Evolutionary conservation across 2,888 invertebrate species (phyloP), one percentile per base, ranked within the genome.

Genomic region (Mongoloraphidia duomilia): DNA sequence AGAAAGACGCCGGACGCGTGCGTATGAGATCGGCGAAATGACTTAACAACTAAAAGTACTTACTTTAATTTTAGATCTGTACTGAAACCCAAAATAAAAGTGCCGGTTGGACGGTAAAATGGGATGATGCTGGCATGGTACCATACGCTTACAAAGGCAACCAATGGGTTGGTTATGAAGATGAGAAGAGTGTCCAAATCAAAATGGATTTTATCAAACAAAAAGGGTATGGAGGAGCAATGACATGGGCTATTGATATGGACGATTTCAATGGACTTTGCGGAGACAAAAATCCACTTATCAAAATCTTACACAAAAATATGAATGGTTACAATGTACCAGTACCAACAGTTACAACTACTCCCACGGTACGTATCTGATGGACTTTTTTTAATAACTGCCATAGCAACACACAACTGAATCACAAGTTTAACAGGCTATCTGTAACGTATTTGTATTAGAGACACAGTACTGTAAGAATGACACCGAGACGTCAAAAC

Each of bases 201-300:
- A 93, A 93, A 71, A 88, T 91, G 87, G 82, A 91, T 62, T 92
- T 79, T 72, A 85, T 92, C 56, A 88, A 84, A 62, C 60, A 76
- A 49, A 86, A 83, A 63, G 88, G 89, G 0, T 86, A 85, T 59
- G 82, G 82, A 0, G 92, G 92, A 0, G 90, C 88, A 1, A 92
- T 92, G 92, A 84, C 80, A 13, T 92, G 92, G 92, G 91, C 92
- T 26, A 82, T 91, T 43, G 88, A 88, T 57, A 89, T 91, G 90
- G 92, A 93, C 51, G 92, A 92, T 64, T 92, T 90, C 63, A 75
- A 76, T 50, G 90, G 89, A 0, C 63, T 87, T 1, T 92, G 92
- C 59, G 91, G 91, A 0, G 73, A 77, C 1, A 75, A 77, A 59
- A 88, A 91, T 64, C 75, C 81, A 0, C 67, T 92, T 9, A 82